Percentiles rank a stretch among this genome's conserved stretches.
phyloP scores from a whole-genome alignment of 1,140 invertebrate species.

The Coboldia fuscipes region DNA sequence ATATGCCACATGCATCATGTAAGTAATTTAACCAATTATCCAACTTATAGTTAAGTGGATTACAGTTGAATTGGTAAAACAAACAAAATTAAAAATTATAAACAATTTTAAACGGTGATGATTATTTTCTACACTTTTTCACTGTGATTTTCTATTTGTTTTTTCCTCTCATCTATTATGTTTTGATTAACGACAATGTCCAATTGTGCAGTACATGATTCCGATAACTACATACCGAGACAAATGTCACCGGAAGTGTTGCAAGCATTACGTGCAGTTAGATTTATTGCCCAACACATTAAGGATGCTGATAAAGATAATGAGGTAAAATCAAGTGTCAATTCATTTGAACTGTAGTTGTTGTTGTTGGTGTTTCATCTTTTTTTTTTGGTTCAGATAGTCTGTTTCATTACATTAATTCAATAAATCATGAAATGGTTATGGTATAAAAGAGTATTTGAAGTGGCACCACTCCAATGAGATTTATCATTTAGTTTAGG shows the following conservation, averaged over 20 bases:
- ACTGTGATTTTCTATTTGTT: neutral
- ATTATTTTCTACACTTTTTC: neutral
- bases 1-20: conserved; percentile 34
- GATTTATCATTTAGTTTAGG: too few relatives aligned
- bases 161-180: conserved; percentile 3
- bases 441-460: too few relatives aligned
- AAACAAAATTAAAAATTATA: neutral
- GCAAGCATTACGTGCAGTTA: conserved; percentile 77
- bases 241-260: conserved; percentile 69
- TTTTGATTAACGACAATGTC: conserved; percentile 1
- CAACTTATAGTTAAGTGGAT: too few relatives aligned
- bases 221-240: conserved; percentile 56
- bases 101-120: neutral
- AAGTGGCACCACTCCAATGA: too few relatives aligned
- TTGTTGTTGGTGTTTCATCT: too few relatives aligned
- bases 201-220: conserved; percentile 44
- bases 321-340: conserved; percentile 37
- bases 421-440: too few relatives aligned
- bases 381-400: too few relatives aligned
- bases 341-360: neutral
- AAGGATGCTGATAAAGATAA: conserved; percentile 88
- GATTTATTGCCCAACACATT: conserved; percentile 94
- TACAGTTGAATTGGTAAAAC: too few relatives aligned
- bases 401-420: too few relatives aligned
- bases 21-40: too few relatives aligned